Evolutionary conservation across 2,797 vertebrate species (phyloP).

Genomic region (Sebastes jordani): DNA sequence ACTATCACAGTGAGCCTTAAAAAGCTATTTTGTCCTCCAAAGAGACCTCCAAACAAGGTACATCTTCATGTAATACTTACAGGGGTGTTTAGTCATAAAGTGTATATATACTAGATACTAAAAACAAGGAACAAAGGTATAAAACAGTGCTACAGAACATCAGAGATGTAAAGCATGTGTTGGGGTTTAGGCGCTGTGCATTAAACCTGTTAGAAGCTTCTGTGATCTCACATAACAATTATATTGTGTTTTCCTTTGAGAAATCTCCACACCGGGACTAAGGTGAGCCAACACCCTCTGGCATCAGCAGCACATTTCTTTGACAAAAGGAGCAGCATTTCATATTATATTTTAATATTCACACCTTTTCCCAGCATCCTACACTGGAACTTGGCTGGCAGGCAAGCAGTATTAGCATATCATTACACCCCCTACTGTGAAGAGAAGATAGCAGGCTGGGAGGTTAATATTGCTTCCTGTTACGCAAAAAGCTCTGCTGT

Average conservation of each 20-base stretch:
- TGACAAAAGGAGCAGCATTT: constrained; percentile 6
- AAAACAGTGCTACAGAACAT: not conserved
- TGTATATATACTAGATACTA: not conserved
- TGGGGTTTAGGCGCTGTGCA: not conserved
- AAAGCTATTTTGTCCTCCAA: not conserved
- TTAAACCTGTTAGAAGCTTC: not conserved
- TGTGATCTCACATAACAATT: constrained; percentile 2
- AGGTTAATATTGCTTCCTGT: constrained; percentile 38
- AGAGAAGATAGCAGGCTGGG: constrained; percentile 11
- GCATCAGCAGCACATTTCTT: not conserved
- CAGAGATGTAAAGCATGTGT: not conserved
- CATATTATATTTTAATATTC: constrained; percentile 31
- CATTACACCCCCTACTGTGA: constrained; percentile 43
- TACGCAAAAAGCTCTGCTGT: constrained; percentile 21
- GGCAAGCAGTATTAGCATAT: constrained; percentile 43
- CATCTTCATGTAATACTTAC: not conserved
- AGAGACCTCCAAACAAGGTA: not conserved
- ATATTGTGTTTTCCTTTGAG: not conserved
- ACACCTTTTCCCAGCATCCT: constrained; percentile 27
- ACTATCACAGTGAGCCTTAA: not conserved
- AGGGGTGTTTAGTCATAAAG: not conserved
- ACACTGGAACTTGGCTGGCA: constrained; percentile 26
- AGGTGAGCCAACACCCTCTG: constrained; percentile 5
- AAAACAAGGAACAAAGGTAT: not conserved
- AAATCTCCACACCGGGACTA: not conserved